Evolutionary conservation across 1,140 invertebrate genomes (phyloP).

Genomic region (Lordiphosa stackelbergi): DNA sequence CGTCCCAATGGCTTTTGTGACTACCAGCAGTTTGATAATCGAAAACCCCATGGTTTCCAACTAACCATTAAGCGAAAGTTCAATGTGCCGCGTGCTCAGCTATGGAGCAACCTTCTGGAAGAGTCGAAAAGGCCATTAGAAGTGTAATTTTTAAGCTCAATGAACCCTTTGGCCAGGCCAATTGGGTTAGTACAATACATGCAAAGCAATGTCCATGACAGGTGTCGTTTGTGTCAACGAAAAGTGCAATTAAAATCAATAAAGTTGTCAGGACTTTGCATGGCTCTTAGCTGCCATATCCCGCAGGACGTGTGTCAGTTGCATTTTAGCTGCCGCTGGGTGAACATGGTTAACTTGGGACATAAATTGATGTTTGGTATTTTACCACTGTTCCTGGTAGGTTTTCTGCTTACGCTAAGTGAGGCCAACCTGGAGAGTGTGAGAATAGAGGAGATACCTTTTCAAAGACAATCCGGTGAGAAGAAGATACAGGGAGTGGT

Average conservation of each 20-base stretch:
- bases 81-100: no score
- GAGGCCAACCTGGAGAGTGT: constrained; percentile 54
- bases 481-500: not conserved
- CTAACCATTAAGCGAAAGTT: no score
- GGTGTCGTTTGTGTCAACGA: constrained; percentile 29
- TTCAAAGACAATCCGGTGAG: constrained; percentile 9
- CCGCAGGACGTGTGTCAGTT: constrained; percentile 43
- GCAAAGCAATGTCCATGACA: constrained; percentile 19
- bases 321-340: constrained; percentile 5
- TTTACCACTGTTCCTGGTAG: constrained; percentile 45
- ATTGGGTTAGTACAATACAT: constrained; percentile 31
- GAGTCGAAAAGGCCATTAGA: no score
- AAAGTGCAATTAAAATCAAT: constrained; percentile 56
- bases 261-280: not conserved
- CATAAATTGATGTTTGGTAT: constrained; percentile 41
- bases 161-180: constrained; percentile 3
- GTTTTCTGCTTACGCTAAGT: constrained; percentile 38
- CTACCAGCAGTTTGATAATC: no score
- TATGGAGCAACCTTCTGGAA: no score
- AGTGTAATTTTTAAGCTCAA: no score
- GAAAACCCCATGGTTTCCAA: no score
- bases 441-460: constrained; percentile 67
- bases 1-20: no score
- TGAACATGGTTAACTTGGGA: constrained; percentile 21
- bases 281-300: constrained; percentile 5